Evolutionary conservation across 2,113 vertebrate species (phyloP), one percentile per base, ranked within the genome.

Genomic region (Laticauda laticaudata): DNA sequence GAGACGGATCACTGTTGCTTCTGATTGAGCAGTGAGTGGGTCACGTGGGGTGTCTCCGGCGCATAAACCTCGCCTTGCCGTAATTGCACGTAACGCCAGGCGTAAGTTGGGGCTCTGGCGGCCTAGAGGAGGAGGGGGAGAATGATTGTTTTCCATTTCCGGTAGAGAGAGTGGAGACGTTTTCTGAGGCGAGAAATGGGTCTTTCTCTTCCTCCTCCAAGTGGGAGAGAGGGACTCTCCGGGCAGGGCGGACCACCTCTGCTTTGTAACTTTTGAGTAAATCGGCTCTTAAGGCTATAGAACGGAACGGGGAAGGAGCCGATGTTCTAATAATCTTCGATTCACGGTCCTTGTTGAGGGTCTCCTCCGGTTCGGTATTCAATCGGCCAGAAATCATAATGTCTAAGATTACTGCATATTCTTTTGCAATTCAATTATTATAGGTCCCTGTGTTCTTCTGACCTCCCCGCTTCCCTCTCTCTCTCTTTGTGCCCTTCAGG

Each of bases 21-120:
- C 4, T 51, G 55, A 54, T 89, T 92, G 87, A 12, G 45, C 85
- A 3, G 29, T 0, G 0, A 10, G 34, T 0, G 5, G 69, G 45
- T 92, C 90, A 92, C 93, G 87, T 92, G 87, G 12, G 23, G 29
- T 2, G 3, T n/a, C 7, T 24, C 69, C 69, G 15, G n/a, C 69
- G 69, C 34, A 39, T 39, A 39, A 39, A 23, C 18, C 9, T 12
- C 29, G 39, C 21, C 7, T 18, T 0, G 0, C n/a, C 21, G 54
- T 6, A 0, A 24, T 0, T 15, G 54, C 39, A 23, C 24, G 57
- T 20, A 48, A 4, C 0, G 21, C 7, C 15, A 23, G 54, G 3
- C 48, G 93, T 96, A 94, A 93, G 90, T 94, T 2, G 2, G 26
- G 23, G 23, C 1, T 10, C 55, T 85, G 10, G 18, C 24, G 45